Conservation (phyloP, 2,113 vertebrate species). For the Abramis brama region DNA sequence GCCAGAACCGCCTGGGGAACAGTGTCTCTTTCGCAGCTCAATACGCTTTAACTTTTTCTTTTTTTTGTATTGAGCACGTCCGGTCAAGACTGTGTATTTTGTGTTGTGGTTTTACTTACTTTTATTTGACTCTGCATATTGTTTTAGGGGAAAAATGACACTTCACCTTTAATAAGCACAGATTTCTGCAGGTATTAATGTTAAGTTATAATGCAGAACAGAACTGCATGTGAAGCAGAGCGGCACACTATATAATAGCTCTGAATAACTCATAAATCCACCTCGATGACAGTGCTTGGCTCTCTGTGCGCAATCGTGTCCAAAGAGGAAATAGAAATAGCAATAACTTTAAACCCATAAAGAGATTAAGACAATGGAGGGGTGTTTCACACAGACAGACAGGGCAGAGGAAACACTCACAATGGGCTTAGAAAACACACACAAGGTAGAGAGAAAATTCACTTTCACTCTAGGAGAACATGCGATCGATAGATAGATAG, state of each 20-base stretch:
- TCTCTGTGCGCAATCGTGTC: not conserved
- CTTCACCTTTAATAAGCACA: not conserved
- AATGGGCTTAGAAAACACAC: conserved; percentile 12
- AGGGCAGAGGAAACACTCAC: conserved; percentile 35
- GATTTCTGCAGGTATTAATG: not conserved
- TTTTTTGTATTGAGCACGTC: too few species aligned
- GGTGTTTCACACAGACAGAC: conserved; percentile 16
- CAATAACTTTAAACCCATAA: conserved; percentile 6
- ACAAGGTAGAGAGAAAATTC: not conserved
- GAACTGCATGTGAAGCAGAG: not conserved
- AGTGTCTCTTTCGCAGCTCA: too few species aligned
- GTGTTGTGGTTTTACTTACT: not conserved
- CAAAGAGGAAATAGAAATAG: conserved; percentile 20
- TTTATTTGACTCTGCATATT: too few species aligned
- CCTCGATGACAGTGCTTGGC: not conserved
- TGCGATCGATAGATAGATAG: not conserved
- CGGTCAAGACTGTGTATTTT: not conserved
- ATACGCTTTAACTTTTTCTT: too few species aligned
- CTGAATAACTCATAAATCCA: not conserved
- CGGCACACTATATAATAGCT: not conserved
- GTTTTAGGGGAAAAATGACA: too few species aligned
- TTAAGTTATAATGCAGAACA: not conserved
- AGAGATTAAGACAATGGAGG: conserved; percentile 20
- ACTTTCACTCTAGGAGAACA: not conserved
- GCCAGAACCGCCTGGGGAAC: too few species aligned